Conservation (phyloP, 2,113 vertebrate genomes). For the Halcyon malimbica region DNA sequence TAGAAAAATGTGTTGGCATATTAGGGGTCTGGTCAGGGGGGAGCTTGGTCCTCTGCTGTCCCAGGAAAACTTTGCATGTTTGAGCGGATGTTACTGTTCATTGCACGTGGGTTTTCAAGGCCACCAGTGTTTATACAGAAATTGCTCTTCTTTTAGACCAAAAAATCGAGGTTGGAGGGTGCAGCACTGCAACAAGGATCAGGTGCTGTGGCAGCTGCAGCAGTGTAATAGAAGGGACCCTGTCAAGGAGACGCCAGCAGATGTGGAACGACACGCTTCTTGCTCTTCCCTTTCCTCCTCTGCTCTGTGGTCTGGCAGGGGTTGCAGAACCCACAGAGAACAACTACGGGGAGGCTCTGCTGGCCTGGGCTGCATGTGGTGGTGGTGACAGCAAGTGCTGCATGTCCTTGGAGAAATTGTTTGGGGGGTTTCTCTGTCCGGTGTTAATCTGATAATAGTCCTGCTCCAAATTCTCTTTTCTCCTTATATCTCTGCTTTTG, state of each 20-base stretch:
- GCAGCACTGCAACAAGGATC: neutral
- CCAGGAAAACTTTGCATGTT: neutral
- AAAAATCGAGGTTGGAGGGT: neutral
- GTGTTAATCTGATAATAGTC: neutral
- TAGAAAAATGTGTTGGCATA: neutral
- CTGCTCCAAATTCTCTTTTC: neutral
- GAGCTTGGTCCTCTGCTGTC: neutral
- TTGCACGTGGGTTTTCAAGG: neutral
- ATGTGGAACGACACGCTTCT: rapidly evolving
- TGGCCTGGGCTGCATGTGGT: rapidly evolving
- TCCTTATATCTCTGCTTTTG: neutral
- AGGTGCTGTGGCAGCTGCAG: neutral
- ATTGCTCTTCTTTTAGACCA: neutral
- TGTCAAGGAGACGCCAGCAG: neutral
- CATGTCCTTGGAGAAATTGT: neutral
- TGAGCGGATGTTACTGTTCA: neutral
- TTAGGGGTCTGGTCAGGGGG: rapidly evolving
- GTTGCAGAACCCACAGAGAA: neutral
- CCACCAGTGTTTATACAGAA: neutral
- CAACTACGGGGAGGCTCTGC: rapidly evolving
- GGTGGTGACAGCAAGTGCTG: neutral
- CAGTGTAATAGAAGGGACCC: neutral
- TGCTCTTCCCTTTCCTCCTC: neutral
- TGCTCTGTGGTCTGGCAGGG: neutral
- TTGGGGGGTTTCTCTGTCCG: neutral